Conservation (phyloP, 2,797 vertebrate species). For the Acipenser ruthenus region DNA sequence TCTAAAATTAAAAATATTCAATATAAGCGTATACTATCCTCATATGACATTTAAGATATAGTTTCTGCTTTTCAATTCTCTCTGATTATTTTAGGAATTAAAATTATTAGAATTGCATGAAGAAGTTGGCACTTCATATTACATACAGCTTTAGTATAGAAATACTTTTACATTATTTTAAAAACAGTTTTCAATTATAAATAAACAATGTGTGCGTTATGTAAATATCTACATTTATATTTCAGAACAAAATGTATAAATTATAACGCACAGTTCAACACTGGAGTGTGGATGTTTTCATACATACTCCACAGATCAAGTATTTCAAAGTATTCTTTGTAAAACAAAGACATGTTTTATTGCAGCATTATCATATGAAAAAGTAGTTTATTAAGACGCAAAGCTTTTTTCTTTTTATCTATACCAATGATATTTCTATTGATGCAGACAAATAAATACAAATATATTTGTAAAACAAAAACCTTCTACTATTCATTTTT, state of each 20-base stretch:
- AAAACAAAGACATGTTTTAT: too few species aligned
- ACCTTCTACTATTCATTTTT: too few species aligned
- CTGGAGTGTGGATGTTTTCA: too few species aligned
- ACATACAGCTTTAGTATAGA: slow-evolving; percentile 44
- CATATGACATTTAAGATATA: slow-evolving; percentile 51
- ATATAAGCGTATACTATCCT: slow-evolving; percentile 49
- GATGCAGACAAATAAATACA: too few species aligned
- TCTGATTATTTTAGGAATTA: slow-evolving; percentile 50
- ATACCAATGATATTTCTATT: too few species aligned
- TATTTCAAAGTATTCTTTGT: too few species aligned
- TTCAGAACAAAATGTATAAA: slow-evolving; percentile 61
- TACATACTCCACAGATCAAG: too few species aligned
- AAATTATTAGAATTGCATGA: slow-evolving; percentile 56
- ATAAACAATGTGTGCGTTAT: slow-evolving; percentile 54
- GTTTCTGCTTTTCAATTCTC: slow-evolving; percentile 49
- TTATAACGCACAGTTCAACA: slow-evolving; percentile 20
- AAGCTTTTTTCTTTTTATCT: too few species aligned
- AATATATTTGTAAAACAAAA: too few species aligned
- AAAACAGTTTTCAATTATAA: slow-evolving; percentile 53
- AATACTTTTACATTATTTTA: slow-evolving; percentile 56
- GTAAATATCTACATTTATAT: slow-evolving; percentile 63
- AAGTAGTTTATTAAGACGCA: too few species aligned
- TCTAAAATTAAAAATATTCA: slow-evolving; percentile 28
- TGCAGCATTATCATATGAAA: too few species aligned
- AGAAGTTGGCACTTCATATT: slow-evolving; percentile 58